These are phyloP conservation scores for Triplophysa siluroides DNA, from an alignment of 2,113 vertebrate species.

Conservation along the genomic window DNA sequence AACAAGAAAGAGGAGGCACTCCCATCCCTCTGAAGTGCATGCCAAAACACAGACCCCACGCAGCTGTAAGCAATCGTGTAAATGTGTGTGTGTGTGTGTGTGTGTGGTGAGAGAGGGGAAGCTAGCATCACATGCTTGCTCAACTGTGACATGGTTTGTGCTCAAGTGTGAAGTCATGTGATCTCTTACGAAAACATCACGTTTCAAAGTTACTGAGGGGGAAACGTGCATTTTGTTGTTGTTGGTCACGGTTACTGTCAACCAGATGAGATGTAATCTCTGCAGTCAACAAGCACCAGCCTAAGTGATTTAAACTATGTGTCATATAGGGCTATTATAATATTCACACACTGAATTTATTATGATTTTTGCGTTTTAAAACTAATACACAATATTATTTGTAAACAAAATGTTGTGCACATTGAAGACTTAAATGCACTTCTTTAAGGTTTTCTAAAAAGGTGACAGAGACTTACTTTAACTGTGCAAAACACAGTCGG, in stretches of 20 bases:
- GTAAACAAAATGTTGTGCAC: too few species aligned
- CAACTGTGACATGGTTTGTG: constrained; percentile 14
- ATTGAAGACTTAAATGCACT: too few species aligned
- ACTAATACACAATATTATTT: too few species aligned
- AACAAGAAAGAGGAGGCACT: constrained; percentile 20
- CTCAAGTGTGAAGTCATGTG: constrained; percentile 3
- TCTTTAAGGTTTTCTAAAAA: too few species aligned
- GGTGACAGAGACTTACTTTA: too few species aligned
- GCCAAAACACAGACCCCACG: constrained; percentile 48
- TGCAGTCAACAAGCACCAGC: constrained; percentile 4
- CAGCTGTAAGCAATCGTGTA: constrained; percentile 28
- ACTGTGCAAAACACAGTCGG: too few species aligned
- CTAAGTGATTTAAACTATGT: too few species aligned
- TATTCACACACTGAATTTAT: too few species aligned
- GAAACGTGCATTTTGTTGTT: constrained; percentile 14
- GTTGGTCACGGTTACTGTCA: background rate
- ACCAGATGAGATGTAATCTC: background rate
- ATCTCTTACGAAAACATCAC: constrained; percentile 21
- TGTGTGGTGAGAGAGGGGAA: constrained; percentile 24
- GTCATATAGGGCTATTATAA: too few species aligned
- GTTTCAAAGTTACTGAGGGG: background rate
- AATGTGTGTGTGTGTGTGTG: background rate
- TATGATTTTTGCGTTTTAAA: too few species aligned
- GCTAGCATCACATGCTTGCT: constrained; percentile 10
- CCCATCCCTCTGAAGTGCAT: constrained; percentile 44